Conservation (phyloP, 2,888 invertebrate genomes). For the Lasioglossum malachurum region DNA sequence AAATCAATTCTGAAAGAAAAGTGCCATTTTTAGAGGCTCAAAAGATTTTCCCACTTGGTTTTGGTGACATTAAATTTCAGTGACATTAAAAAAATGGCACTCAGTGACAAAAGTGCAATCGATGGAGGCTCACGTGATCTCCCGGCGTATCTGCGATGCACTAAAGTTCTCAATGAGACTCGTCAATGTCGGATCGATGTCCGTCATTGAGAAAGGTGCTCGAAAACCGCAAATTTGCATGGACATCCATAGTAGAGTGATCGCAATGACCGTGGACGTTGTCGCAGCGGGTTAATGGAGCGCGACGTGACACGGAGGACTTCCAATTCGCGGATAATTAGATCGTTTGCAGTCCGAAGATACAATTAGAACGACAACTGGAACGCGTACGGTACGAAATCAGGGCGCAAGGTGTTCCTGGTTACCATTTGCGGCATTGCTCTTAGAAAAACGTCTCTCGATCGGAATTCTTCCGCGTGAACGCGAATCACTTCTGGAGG, state of each 20-base stretch:
- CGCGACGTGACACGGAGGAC: constrained; percentile 10
- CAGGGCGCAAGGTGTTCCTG: constrained; percentile 33
- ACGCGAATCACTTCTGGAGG: constrained; percentile 40
- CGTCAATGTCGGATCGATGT: not conserved
- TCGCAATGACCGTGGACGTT: not conserved
- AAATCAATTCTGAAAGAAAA: not conserved
- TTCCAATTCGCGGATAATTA: constrained; percentile 25
- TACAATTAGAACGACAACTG: constrained; percentile 36
- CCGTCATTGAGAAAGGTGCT: not conserved
- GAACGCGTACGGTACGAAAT: constrained; percentile 28
- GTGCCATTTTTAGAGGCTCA: not conserved
- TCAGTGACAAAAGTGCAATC: not conserved
- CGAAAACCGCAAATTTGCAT: not conserved
- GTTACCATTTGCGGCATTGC: constrained; percentile 29
- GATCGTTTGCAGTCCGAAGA: constrained; percentile 40
- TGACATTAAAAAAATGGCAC: not conserved
- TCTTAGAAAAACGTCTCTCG: constrained; percentile 41
- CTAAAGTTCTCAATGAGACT: not conserved
- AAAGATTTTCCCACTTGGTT: not conserved
- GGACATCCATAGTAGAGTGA: not conserved
- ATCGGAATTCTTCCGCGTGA: constrained; percentile 41
- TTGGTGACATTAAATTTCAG: not conserved
- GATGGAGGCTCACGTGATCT: not conserved
- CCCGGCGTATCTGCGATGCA: not conserved
- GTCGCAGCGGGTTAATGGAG: constrained; percentile 11